Conservation (phyloP, 2,797 vertebrate genomes). For the Scyliorhinus canicula region DNA sequence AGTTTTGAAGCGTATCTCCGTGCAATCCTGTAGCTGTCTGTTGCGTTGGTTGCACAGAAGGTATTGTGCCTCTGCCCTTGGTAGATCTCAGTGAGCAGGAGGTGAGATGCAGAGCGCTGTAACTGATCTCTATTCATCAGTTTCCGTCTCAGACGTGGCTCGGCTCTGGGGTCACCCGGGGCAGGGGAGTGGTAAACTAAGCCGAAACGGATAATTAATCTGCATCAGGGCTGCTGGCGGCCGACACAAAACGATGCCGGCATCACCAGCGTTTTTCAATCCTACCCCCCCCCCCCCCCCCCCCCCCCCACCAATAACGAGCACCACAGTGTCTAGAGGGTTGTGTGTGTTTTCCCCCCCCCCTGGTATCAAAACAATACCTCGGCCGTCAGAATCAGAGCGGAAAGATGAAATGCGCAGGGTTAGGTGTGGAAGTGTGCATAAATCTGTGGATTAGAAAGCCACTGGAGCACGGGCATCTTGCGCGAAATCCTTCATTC, state of each 20-base stretch:
- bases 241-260: conserved; percentile 22
- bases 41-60: conserved; percentile 21
- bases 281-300: too few relatives aligned
- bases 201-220: conserved; percentile 38
- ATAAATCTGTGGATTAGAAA: conserved; percentile 31
- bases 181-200: conserved; percentile 38
- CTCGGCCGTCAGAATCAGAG: neutral
- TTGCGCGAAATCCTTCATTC: conserved; percentile 62
- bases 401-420: neutral
- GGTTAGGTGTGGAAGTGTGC: neutral
- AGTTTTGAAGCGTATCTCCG: neutral
- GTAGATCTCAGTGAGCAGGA: conserved; percentile 31
- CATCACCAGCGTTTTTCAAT: conserved; percentile 2
- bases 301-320: too few relatives aligned
- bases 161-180: conserved; percentile 31
- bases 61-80: conserved; percentile 31
- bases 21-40: conserved; percentile 10
- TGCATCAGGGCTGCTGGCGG: conserved; percentile 37
- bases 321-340: neutral
- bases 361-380: neutral
- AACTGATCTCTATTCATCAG: conserved; percentile 39
- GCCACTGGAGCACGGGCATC: conserved; percentile 49
- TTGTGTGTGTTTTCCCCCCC: neutral
- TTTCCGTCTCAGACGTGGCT: conserved; percentile 34
- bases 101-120: conserved; percentile 37